Evolutionary conservation across 2,113 vertebrate genomes (phyloP), one percentile per base, ranked within the genome.

Genomic region (Paramisgurnus dabryanus): DNA sequence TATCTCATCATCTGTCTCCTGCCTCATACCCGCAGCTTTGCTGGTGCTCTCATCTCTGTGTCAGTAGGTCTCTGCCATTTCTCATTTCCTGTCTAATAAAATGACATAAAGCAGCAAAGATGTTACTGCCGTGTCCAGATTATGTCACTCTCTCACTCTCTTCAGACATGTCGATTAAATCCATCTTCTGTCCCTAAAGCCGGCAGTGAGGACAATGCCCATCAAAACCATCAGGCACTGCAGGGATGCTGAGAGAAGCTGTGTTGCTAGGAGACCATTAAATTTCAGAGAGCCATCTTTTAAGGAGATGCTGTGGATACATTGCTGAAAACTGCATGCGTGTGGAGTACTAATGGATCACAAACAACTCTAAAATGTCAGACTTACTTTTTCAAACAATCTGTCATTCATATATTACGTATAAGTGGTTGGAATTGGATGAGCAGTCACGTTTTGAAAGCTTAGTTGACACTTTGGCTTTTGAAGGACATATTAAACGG

Each of bases 251-350:
- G 43, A 49, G 73, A 75, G 43, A 45, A 75, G 13, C 40, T 7
- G 58, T 12, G 72, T 75, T 75, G 73, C 73, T 75, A 75, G 60
- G 73, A 75, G 58, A 75, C 73, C 13, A 39, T 61, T 9, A 64
- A 12, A 63, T 63, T 49, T 58, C 57, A 49, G 18, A 47, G n/a
- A 64, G 11, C 47, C 41, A 17, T 75, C 58, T 75, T 63, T 75
- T 41, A 75, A 39, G 71, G 43, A 74, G 73, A 45, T 40, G 27
- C 15, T 49, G 7, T 63, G 45, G 34, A 47, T 61, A 43, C 43
- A 75, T 75, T 64, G 22, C 72, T 64, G 22, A 74, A 41, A 47
- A 47, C 57, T 45, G 17, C 41, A 63, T 63, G 58, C 63, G 63
- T 47, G 58, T 47, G 39, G 27, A 63, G 40, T 41, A 47, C 55